Evolutionary conservation across 2,113 vertebrate genomes (phyloP), one percentile per base, ranked within the genome.

Genomic region (Laterallus jamaicensis): DNA sequence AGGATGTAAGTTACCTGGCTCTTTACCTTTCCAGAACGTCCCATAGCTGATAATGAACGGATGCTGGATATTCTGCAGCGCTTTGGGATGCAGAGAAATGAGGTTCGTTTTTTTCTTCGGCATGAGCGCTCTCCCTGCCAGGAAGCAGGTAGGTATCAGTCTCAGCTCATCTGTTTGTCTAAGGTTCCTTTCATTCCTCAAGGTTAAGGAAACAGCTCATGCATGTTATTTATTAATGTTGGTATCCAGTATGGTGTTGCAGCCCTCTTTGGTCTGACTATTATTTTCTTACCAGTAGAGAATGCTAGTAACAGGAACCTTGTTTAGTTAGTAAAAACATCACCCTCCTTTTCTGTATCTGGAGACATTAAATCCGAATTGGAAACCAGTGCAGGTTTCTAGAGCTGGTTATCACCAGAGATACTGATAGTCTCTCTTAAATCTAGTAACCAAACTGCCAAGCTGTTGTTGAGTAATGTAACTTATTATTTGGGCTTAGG

Each of bases 51-150:
- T 7, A 98, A 97, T 3, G 99, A 99, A 81, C 98, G 98, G 76
- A 99, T 99, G 99, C 96, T 99, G 95, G 99, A 99, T 68, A 71
- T 99, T 59, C 97, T 99, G 94, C 99, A 99, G 71, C 97, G 98
- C 68, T 99, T 98, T 97, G 99, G 99, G 21, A 98, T 98, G 84
- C 98, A 99, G 97, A 97, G 98, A 90, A 95, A 93, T 2, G 99
- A 99, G 88, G 99, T 99, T 88, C 98, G 98, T 10, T 99, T 99
- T 97, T 99, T 99, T 66, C 98, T 99, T 75, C 99, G 99, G 15
- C 99, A 99, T 4, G 99, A 99, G 7, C 97, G 97, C 29, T 93
- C 98, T 8, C 98, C 98, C 6, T 95, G 95, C 94, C 95, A 98
- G 70, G 99, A 99, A 74, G 85, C 97, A 18, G 99, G 99, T 99